phyloP scores from a whole-genome alignment of 2,113 vertebrate genomes.

The Notechis scutatus region DNA sequence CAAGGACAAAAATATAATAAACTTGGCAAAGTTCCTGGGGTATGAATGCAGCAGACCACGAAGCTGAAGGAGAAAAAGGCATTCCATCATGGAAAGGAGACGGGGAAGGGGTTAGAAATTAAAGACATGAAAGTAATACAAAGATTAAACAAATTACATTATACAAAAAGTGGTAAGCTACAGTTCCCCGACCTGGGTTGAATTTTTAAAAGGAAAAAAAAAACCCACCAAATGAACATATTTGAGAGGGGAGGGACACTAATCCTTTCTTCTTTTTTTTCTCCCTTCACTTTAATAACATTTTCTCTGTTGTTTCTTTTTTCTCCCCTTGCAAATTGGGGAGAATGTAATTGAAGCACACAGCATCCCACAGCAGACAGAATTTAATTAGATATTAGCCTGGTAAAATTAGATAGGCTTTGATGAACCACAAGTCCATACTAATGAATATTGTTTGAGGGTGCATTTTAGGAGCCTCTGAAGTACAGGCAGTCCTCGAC shows the following conservation, averaged over 20 bases:
- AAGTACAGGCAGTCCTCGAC: background rate
- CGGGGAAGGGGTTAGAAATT: conserved; percentile 30
- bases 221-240: background rate
- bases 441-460: conserved; percentile 53
- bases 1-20: conserved; percentile 60
- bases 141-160: conserved; percentile 44
- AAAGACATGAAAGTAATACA: conserved; percentile 50
- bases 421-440: conserved; percentile 28
- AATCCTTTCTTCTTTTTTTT: background rate
- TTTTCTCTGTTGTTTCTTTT: background rate
- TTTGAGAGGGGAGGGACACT: background rate
- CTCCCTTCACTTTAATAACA: background rate
- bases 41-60: conserved; percentile 37
- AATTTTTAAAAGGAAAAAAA: background rate
- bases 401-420: conserved; percentile 58
- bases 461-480: conserved; percentile 58
- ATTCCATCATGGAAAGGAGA: conserved; percentile 44
- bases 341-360: conserved; percentile 46
- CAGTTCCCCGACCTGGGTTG: background rate
- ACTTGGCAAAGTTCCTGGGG: conserved; percentile 45
- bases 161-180: conserved; percentile 10
- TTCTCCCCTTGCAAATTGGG: background rate
- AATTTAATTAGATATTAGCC: conserved; percentile 58
- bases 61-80: conserved; percentile 32
- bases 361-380: background rate